Evolutionary conservation across 2,113 vertebrate species (phyloP), one percentile per base, ranked within the genome.

Genomic region (Albula goreensis): DNA sequence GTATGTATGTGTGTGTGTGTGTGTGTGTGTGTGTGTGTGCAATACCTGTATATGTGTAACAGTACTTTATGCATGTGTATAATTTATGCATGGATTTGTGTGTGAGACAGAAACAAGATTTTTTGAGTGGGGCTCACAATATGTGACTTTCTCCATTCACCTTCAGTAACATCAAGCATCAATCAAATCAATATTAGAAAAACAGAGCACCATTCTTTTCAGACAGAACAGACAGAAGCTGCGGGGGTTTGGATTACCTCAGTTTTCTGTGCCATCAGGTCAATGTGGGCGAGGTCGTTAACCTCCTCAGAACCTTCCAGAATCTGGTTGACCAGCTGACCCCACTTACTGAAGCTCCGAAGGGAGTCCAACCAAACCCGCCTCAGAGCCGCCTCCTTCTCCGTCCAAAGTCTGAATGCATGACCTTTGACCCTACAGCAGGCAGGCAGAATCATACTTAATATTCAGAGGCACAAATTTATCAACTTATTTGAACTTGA

Each of bases 311-410:
- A 97, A 7, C 92, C 81, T 5, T 97, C 95, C 92, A 99, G 91
- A 8, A 97, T 93, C 88, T 95, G 93, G 83, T 95, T 95, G 2
- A 95, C 93, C 0, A 89, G 87, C 0, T 89, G 91, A 82, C 91
- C 96, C 98, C 98, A 99, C 83, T 95, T 95, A 22, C 93, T 90
- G 90, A 96, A 97, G 52, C 93, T 92, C 77, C 93, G 93, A 79
- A 97, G 89, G 0, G 96, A 96, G 56, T 97, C 93, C 91, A 97
- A 97, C 79, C 97, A 94, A 8, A 93, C 17, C 90, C 90, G 95
- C 87, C 92, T 94, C 77, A 99, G 94, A 0, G 94, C 90, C 0
- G 84, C 82, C 88, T 96, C 95, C 0, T 92, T 88, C 17, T 96
- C 95, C 0, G 90, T 93, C 81, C 93, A 95, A 88, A 97, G 95